A percentile compares a stretch with the other conserved stretches of the same genome.
Conservation (phyloP, 35 echinoderm and acorn worm genomes). For the Stichopus chloronotus region DNA sequence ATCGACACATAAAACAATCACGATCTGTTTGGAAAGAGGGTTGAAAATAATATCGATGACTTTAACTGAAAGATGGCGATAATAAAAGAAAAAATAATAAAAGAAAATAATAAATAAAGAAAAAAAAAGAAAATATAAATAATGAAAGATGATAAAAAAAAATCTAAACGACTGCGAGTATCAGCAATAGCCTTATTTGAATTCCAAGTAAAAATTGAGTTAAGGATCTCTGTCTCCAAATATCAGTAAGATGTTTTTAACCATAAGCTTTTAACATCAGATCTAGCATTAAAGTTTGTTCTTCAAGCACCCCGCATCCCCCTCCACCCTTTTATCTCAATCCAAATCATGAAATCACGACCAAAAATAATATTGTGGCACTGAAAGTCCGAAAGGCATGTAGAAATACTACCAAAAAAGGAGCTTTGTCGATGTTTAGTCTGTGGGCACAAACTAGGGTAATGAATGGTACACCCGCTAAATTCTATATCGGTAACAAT, state of each 20-base stretch:
- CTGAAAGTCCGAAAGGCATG: background rate
- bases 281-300: background rate
- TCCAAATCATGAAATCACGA: background rate
- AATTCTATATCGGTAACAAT: slow-evolving; percentile 8
- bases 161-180: background rate
- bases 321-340: too few species aligned
- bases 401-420: background rate
- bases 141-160: too few species aligned
- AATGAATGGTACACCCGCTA: background rate
- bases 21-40: background rate
- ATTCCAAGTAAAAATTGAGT: background rate
- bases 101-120: too few species aligned
- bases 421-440: background rate
- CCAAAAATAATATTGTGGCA: background rate
- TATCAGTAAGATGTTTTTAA: background rate
- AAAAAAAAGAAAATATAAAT: too few species aligned
- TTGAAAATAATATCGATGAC: background rate
- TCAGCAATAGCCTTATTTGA: background rate
- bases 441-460: background rate
- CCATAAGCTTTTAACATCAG: background rate
- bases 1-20: slow-evolving; percentile 5
- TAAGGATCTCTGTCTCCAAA: background rate
- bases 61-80: background rate
- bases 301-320: slow-evolving; percentile 18
- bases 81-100: too few species aligned